phyloP scores from a whole-genome alignment of 2,797 vertebrate species.

The Acipenser ruthenus region DNA sequence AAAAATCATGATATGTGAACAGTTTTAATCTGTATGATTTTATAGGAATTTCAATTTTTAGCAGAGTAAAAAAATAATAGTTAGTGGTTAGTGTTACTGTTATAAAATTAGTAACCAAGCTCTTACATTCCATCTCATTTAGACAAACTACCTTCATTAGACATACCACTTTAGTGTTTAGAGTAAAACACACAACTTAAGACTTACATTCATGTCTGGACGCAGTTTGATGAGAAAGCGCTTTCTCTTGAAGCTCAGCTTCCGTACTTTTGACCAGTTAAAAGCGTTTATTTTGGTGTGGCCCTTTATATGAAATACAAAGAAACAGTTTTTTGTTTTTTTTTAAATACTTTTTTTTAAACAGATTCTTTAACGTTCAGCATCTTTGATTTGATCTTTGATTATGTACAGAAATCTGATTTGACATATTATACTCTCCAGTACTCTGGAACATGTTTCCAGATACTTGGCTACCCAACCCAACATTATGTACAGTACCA shows the following conservation, averaged over 20 bases:
- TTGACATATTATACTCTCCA: too few relatives aligned
- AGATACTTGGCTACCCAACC: too few relatives aligned
- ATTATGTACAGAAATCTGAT: not conserved
- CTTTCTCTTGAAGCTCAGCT: conserved; percentile 97
- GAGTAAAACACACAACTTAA: not conserved
- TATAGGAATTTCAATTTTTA: too few relatives aligned
- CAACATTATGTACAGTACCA: too few relatives aligned
- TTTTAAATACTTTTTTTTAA: too few relatives aligned
- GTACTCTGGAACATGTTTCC: too few relatives aligned
- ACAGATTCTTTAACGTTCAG: not conserved
- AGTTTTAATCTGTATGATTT: too few relatives aligned
- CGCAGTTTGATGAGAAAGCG: conserved; percentile 93
- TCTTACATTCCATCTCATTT: not conserved
- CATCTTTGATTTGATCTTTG: not conserved
- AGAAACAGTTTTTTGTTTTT: conserved; percentile 5
- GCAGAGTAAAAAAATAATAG: too few relatives aligned
- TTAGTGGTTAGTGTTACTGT: too few relatives aligned
- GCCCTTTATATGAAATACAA: conserved; percentile 53
- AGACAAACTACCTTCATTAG: not conserved
- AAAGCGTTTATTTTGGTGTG: conserved; percentile 94
- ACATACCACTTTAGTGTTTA: not conserved
- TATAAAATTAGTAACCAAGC: too few relatives aligned
- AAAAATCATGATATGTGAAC: too few relatives aligned
- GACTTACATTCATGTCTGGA: conserved; percentile 85
- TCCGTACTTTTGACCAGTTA: conserved; percentile 96